Evolutionary conservation across 2,113 vertebrate species (phyloP).

Genomic region (Spermophilus dauricus): DNA sequence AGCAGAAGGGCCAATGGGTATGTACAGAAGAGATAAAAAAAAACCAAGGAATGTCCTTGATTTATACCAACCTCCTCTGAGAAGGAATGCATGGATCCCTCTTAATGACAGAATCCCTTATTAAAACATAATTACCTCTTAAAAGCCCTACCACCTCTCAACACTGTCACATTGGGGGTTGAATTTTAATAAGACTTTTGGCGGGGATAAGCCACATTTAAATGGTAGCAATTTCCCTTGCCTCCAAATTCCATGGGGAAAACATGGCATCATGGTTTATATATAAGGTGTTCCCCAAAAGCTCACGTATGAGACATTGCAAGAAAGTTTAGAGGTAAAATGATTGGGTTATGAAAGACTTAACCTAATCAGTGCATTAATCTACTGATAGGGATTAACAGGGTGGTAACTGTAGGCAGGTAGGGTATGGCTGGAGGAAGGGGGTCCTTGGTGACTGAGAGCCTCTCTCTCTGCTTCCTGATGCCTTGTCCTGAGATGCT

Average conservation of each 20-base stretch:
- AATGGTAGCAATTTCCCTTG: neutral
- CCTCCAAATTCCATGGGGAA: neutral
- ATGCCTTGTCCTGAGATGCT: too few species aligned
- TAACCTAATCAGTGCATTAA: too few species aligned
- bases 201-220: neutral
- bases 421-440: too few species aligned
- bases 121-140: neutral
- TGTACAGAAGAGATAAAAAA: neutral
- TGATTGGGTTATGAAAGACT: too few species aligned
- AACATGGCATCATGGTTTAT: too few species aligned
- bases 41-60: neutral
- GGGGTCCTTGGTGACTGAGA: too few species aligned
- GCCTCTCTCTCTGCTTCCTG: too few species aligned
- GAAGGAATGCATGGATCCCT: neutral
- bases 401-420: too few species aligned
- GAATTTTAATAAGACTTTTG: neutral
- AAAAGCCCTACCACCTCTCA: neutral
- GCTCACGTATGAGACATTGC: too few species aligned
- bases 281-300: too few species aligned
- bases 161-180: neutral
- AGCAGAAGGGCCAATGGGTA: neutral
- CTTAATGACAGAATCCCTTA: neutral
- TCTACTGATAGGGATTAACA: too few species aligned
- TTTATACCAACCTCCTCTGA: neutral
- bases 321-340: too few species aligned